Conservation (phyloP, 1,140 invertebrate species). For the Cardiocondyla obscurior region DNA sequence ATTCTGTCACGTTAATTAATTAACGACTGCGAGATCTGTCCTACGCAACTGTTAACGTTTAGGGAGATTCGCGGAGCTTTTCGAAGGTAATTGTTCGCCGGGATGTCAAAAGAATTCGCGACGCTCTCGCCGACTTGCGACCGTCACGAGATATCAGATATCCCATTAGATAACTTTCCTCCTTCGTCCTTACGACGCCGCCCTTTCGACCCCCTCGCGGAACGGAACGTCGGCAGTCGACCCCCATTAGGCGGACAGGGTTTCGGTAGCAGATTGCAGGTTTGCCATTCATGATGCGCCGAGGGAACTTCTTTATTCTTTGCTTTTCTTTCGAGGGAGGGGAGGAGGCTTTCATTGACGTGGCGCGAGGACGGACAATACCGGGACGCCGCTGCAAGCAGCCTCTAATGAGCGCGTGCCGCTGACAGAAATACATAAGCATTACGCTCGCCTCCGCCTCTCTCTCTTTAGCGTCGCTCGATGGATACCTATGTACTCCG, state of each 20-base stretch:
- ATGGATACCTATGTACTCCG: slow-evolving; percentile 28
- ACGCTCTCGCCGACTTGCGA: not conserved
- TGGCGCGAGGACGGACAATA: slow-evolving; percentile 74
- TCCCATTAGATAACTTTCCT: slow-evolving; percentile 48
- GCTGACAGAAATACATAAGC: slow-evolving; percentile 76
- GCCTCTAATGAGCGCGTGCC: slow-evolving; percentile 81
- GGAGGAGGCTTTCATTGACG: slow-evolving; percentile 76
- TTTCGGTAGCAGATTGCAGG: slow-evolving; percentile 75
- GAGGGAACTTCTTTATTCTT: slow-evolving; percentile 72
- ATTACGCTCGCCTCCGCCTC: slow-evolving; percentile 63
- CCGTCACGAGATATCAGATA: slow-evolving; percentile 12
- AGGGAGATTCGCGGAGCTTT: not conserved
- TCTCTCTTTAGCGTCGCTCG: not conserved
- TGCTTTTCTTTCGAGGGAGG: slow-evolving; percentile 70
- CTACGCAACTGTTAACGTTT: not conserved
- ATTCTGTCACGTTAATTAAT: not conserved
- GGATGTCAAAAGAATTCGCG: not conserved
- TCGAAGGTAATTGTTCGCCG: not conserved
- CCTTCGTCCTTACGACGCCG: not conserved
- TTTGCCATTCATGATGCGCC: slow-evolving; percentile 73
- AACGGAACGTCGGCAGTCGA: slow-evolving; percentile 23
- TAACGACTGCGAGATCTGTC: not conserved
- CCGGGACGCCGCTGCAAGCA: slow-evolving; percentile 55
- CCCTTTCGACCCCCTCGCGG: not conserved
- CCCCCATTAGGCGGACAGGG: slow-evolving; percentile 67